Conservation (phyloP, 2,888 invertebrate genomes). For the Leucophenga maculata region DNA sequence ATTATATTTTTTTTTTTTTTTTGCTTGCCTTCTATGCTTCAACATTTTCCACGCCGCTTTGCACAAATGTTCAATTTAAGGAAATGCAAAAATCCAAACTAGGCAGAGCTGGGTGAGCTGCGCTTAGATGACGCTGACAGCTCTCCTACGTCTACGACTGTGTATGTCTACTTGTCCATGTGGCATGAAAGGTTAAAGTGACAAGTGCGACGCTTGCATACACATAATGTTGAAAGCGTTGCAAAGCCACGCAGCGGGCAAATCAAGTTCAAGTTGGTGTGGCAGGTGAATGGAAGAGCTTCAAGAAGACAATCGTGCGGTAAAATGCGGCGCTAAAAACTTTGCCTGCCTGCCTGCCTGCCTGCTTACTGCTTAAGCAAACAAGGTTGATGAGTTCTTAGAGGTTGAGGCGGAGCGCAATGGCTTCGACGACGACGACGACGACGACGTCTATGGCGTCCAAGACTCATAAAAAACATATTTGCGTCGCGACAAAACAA, state of each 20-base stretch:
- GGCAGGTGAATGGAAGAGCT: not conserved
- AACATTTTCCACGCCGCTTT: slow-evolving; percentile 57
- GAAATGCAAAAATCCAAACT: slow-evolving; percentile 24
- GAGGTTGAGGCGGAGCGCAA: slow-evolving; percentile 20
- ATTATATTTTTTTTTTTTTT: not conserved
- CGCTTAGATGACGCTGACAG: slow-evolving; percentile 46
- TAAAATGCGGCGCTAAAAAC: slow-evolving; percentile 7
- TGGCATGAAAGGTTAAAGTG: slow-evolving; percentile 61
- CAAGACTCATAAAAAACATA: slow-evolving; percentile 54
- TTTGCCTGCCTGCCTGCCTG: no score
- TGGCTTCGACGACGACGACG: not conserved
- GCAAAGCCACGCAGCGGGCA: slow-evolving; percentile 24
- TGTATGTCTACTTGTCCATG: not conserved
- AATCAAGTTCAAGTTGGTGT: slow-evolving; percentile 13
- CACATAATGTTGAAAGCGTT: slow-evolving; percentile 49
- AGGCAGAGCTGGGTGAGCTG: slow-evolving; percentile 11
- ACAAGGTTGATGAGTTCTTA: not conserved
- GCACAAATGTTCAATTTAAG: slow-evolving; percentile 58
- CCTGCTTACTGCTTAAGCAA: slow-evolving; percentile 7
- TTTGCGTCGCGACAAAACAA: slow-evolving; percentile 65
- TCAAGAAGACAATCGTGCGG: slow-evolving; percentile 19
- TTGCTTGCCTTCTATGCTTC: not conserved
- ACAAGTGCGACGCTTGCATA: slow-evolving; percentile 63
- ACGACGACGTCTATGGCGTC: not conserved
- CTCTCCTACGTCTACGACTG: slow-evolving; percentile 37